Percentiles rank a stretch among this genome's conserved stretches.
phyloP scores from a whole-genome alignment of 2,888 invertebrate genomes.

The Calephelis perditalis region DNA sequence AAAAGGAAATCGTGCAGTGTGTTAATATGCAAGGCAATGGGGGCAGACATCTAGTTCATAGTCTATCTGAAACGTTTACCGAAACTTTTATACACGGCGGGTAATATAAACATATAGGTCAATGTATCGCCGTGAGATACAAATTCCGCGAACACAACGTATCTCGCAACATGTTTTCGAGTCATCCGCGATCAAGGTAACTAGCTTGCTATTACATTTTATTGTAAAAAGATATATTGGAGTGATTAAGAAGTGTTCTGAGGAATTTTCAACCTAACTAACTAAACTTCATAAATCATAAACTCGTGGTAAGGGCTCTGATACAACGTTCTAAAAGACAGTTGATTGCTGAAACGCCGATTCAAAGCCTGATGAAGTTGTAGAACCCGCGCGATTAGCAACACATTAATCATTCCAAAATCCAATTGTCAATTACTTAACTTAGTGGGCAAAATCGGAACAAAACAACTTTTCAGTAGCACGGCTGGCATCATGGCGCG shows the following conservation, averaged over 20 bases:
- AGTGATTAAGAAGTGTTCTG: neutral
- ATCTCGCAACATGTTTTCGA: slow-evolving; percentile 33
- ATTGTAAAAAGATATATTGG: slow-evolving; percentile 7
- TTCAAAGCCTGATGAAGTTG: too few relatives aligned
- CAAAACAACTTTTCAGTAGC: too few relatives aligned
- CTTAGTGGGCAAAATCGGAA: too few relatives aligned
- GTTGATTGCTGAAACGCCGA: too few relatives aligned
- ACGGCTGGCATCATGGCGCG: too few relatives aligned
- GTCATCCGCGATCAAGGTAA: slow-evolving; percentile 29
- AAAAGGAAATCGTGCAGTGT: neutral
- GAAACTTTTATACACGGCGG: slow-evolving; percentile 48
- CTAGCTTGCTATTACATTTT: slow-evolving; percentile 6
- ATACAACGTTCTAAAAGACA: too few relatives aligned
- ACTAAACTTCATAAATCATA: too few relatives aligned
- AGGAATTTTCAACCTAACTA: too few relatives aligned
- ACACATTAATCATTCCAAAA: too few relatives aligned
- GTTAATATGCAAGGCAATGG: neutral
- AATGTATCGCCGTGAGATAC: slow-evolving; percentile 46
- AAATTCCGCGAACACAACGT: slow-evolving; percentile 47
- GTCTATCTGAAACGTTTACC: neutral
- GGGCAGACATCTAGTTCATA: slow-evolving; percentile 1
- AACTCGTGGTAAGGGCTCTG: too few relatives aligned
- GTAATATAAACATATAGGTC: slow-evolving; percentile 60
- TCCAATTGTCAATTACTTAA: too few relatives aligned
- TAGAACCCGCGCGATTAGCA: too few relatives aligned